A percentile compares a stretch with the other conserved stretches of the same genome.
Evolutionary conservation across 2,797 vertebrate genomes (phyloP).

Genomic region (Parotocinclus haroldoi): DNA sequence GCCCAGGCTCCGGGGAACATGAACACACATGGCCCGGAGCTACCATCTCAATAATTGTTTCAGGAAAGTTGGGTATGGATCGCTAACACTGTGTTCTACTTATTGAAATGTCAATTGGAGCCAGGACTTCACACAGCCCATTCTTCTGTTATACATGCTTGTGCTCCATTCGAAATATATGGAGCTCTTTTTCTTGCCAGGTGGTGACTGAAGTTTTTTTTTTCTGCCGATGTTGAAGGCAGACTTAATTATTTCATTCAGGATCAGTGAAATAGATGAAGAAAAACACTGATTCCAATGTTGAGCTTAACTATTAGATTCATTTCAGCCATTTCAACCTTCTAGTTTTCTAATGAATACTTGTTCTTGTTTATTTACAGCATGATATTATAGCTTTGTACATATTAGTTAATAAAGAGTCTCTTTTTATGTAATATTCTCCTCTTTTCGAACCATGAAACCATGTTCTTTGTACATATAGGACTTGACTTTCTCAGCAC

Average conservation of each 20-base stretch:
- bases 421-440: no score
- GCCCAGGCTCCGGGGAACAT: constrained; percentile 96
- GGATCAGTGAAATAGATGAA: no score
- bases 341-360: no score
- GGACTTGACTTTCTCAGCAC: constrained; percentile 10
- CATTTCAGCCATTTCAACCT: no score
- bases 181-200: constrained; percentile 28
- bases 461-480: neutral
- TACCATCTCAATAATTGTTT: constrained; percentile 99
- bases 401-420: no score
- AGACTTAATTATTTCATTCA: neutral
- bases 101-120: constrained; percentile 99
- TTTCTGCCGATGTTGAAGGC: neutral
- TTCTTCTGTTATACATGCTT: constrained; percentile 62
- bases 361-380: no score
- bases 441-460: no score
- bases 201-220: constrained; percentile 6
- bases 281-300: no score
- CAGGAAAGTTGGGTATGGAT: constrained; percentile 99
- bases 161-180: constrained; percentile 52
- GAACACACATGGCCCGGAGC: constrained; percentile 99
- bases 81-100: constrained; percentile 98
- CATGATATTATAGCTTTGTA: no score
- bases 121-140: constrained; percentile 75
- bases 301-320: no score